phyloP scores from a whole-genome alignment of 1,140 invertebrate species.

The Drosophila neocordata region DNA sequence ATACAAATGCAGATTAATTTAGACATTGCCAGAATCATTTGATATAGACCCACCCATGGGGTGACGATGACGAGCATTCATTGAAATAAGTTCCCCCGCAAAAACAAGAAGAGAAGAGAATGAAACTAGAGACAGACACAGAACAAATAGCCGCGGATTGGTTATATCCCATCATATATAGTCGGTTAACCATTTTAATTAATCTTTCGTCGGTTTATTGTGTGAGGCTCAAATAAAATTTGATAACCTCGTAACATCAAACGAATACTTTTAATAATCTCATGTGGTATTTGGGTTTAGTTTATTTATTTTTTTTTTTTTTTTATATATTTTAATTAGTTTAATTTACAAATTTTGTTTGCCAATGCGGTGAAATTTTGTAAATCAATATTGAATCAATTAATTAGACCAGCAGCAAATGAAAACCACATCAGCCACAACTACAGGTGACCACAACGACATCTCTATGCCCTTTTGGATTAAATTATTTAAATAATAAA shows the following conservation, averaged over 20 bases:
- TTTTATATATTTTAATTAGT: conserved; percentile 11
- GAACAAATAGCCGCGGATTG: conserved; percentile 10
- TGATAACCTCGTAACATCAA: not conserved
- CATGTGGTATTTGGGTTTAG: not conserved
- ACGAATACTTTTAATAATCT: not conserved
- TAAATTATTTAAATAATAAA: no score
- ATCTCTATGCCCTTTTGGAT: no score
- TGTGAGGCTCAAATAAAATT: not conserved
- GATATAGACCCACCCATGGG: conserved; percentile 8
- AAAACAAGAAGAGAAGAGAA: no score
- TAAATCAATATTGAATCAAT: conserved; percentile 9
- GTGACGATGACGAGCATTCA: not conserved
- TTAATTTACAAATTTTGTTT: conserved; percentile 8
- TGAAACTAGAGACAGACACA: not conserved
- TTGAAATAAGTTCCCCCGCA: not conserved
- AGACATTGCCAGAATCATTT: conserved; percentile 11
- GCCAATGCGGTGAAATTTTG: conserved; percentile 14
- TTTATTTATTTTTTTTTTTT: not conserved
- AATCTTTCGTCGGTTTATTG: conserved; percentile 2
- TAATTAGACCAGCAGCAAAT: not conserved
- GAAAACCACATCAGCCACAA: not conserved
- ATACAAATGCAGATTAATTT: conserved; percentile 15
- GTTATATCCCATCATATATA: not conserved
- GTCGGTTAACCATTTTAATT: conserved; percentile 12
- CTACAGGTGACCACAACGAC: no score